Conservation (phyloP, 1,140 invertebrate species). For the Brachionus paranguensis region DNA sequence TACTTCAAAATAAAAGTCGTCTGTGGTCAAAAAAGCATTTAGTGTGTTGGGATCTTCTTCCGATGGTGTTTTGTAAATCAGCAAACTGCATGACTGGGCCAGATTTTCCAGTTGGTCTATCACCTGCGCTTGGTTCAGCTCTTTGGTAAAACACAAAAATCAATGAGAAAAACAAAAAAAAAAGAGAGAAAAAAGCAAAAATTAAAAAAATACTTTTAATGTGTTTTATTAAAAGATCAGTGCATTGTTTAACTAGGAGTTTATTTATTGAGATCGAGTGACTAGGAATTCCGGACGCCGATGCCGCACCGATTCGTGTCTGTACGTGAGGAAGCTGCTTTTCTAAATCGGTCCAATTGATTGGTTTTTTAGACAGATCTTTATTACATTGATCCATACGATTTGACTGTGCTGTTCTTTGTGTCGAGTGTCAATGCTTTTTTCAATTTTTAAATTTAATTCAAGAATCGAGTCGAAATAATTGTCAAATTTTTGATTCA, state of each 20-base stretch:
- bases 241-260: constrained; percentile 17
- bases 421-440: background rate
- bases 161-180: background rate
- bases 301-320: background rate
- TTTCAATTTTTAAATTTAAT: background rate
- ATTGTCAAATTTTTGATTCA: background rate
- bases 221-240: constrained; percentile 22
- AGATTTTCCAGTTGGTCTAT: constrained; percentile 31
- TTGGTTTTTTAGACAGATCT: constrained; percentile 19
- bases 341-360: constrained; percentile 14
- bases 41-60: constrained; percentile 11
- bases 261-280: background rate
- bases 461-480: background rate
- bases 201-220: background rate
- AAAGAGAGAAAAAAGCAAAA: background rate
- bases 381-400: constrained; percentile 34
- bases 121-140: constrained; percentile 2
- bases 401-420: background rate
- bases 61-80: background rate
- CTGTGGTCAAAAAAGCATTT: constrained; percentile 13
- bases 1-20: constrained; percentile 34
- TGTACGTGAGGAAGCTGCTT: background rate
- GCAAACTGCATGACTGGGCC: background rate
- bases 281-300: background rate
- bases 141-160: background rate